Evolutionary conservation across 1,140 invertebrate species (phyloP), one percentile per base, ranked within the genome.

Genomic region (Papilio machaon): DNA sequence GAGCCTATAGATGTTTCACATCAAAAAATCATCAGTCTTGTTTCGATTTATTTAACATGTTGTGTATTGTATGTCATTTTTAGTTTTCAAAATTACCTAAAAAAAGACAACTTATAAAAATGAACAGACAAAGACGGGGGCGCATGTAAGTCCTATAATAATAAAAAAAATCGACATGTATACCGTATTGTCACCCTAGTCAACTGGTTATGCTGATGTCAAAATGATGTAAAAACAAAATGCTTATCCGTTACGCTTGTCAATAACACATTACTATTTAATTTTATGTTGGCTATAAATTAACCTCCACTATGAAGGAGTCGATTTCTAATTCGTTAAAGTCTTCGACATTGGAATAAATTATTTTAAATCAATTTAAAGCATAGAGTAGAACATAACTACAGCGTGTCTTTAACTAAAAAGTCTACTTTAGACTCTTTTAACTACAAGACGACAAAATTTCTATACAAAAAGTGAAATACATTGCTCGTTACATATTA

Each of bases 141-240:
- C 7, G 38, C 7, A 58, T 58, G 54, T 58, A 30, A 13, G 1
- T 11, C 19, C 4, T 23, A 19, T 64, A 30, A 30, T 2, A 10
- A 30, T 30, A 64, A 64, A 13, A 13, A 43, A 43, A 43, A 43
- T 43, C 4, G 38, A 43, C 38, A 30, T 30, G 23, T 60, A 2
- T 30, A 3, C 19, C 2, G 13, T 15, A 77, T 77, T 30, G 87
- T 87, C 89, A 90, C 89, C 88, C 86, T 87, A 89, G 88, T 89
- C 87, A 70, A 70, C 64, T 87, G 82, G 84, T 85, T 84, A 85
- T 84, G 89, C 87, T 77, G 49, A 86, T 86, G 83, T 87, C 78
- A 79, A 86, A 86, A 87, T 90, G 80, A 88, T 85, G 86, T 85
- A 89, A 91, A 93, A 91, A 92, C 88, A 91, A 92, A 92, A 91